Conservation (phyloP, 2,888 invertebrate genomes). For the Hydrotaea diabolus region DNA sequence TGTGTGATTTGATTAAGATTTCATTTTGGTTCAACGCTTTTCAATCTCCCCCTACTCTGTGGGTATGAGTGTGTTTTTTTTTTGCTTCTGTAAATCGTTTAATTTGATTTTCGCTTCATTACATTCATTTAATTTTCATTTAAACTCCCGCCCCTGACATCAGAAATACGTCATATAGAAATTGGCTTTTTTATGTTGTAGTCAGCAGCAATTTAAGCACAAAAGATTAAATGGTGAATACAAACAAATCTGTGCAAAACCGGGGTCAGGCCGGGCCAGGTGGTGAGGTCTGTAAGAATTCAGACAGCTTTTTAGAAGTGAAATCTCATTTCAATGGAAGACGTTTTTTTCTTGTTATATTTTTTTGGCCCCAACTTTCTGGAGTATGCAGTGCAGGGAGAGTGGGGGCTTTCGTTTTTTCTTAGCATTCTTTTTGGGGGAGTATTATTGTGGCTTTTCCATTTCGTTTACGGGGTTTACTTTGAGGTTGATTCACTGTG, state of each 20-base stretch:
- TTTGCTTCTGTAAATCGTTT: constrained; percentile 7
- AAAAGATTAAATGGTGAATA: constrained; percentile 43
- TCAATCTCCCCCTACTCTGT: too few relatives aligned
- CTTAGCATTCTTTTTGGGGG: not conserved
- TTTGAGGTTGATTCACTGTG: not conserved
- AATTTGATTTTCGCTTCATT: constrained; percentile 37
- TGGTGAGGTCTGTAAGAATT: not conserved
- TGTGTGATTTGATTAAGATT: constrained; percentile 24
- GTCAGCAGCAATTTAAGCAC: constrained; percentile 38
- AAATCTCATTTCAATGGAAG: too few relatives aligned
- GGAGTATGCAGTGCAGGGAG: too few relatives aligned
- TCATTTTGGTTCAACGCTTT: not conserved
- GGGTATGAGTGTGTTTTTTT: not conserved
- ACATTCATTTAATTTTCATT: constrained; percentile 19
- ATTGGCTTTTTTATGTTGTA: constrained; percentile 22
- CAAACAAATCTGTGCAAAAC: constrained; percentile 21
- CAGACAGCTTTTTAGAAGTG: not conserved
- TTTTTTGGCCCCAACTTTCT: not conserved
- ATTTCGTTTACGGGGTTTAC: not conserved
- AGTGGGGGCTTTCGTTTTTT: not conserved
- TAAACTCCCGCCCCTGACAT: not conserved
- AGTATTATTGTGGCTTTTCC: not conserved
- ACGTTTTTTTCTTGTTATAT: not conserved
- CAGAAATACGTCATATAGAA: constrained; percentile 8
- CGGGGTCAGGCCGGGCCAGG: not conserved